Base-by-base conservation (phyloP, 2,797 vertebrate genomes). In the Pseudopleuronectes americanus region DNA sequence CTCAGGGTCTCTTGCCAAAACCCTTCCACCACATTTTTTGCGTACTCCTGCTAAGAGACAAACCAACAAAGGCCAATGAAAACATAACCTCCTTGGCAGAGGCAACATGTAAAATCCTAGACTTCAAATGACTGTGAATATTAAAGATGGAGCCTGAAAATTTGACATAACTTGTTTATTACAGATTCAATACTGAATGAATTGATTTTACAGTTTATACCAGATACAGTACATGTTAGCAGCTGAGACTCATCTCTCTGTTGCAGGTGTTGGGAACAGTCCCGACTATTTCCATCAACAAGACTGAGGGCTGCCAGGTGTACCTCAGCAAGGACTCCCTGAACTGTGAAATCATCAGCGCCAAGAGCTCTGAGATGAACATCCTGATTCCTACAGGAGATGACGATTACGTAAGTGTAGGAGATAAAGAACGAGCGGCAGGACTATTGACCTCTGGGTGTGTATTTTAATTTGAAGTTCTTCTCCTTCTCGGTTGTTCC, bases 331-430 rank as follows among this genome's bases (percentile, higher is more conserved):
- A 96, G 68, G 95, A 95, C 1, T 95, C 98, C 0, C 86, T 99
- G 62, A 92, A 89, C 79, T 99, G 98, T 90, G 96, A 97, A 90
- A 96, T 99, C 23, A 94, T 99, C 91, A 99, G 98, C 71, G 98
- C 98, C 90, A 99, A 95, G 86, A 99, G 97, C 76, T 99, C 98
- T 0, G 98, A 98, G 93, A 99, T 99, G 98, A 99, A 99, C 86
- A 92, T 99, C 70, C 92, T 99, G 63, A 81, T 99, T 68, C 98
- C 98, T 48, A 90, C 95, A 61, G 94, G 77, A 74, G 95, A 96
- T 2, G 96, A 95, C 1, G 98, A 99, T 85, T 99, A 97, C 28
- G 98, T 99, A 86, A 96, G 98, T 95, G 64, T 71, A 24, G 3
- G 17, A 51, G 16, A 77, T 49, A 6, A 49, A 26, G 8, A 17